phyloP scores from a whole-genome alignment of 2,888 invertebrate genomes.

The Arge pagana region DNA sequence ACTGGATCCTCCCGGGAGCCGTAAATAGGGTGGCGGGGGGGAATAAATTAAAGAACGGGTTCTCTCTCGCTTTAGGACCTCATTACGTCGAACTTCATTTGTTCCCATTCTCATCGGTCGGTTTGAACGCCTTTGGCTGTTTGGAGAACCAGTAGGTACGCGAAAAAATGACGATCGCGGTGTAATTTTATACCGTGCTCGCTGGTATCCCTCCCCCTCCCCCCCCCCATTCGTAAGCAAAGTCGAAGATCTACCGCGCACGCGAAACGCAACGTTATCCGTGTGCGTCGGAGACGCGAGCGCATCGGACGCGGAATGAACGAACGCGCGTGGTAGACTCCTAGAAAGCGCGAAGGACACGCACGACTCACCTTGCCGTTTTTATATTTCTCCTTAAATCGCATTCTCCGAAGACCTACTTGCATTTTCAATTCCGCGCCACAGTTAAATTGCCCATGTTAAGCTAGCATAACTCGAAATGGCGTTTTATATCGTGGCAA shows the following conservation, averaged over 20 bases:
- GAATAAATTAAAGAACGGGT: slow-evolving; percentile 56
- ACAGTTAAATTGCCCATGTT: slow-evolving; percentile 21
- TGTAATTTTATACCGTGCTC: slow-evolving; percentile 21
- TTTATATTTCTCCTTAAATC: slow-evolving; percentile 21
- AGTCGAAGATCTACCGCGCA: too few relatives aligned
- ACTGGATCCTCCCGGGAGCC: slow-evolving; percentile 30
- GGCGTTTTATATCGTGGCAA: slow-evolving; percentile 49
- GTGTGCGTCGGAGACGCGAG: too few relatives aligned
- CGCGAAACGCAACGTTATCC: too few relatives aligned
- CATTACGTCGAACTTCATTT: slow-evolving; percentile 52
- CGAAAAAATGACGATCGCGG: slow-evolving; percentile 14
- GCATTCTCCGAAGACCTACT: slow-evolving; percentile 22
- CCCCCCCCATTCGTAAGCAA: too few relatives aligned
- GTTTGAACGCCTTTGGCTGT: slow-evolving; percentile 24
- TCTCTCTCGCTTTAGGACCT: slow-evolving; percentile 47
- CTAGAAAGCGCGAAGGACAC: slow-evolving; percentile 21
- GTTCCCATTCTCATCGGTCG: slow-evolving; percentile 51
- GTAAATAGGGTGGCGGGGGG: slow-evolving; percentile 31
- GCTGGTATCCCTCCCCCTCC: slow-evolving; percentile 17
- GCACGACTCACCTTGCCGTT: slow-evolving; percentile 18
- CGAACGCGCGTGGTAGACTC: too few relatives aligned
- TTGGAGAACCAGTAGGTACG: slow-evolving; percentile 22
- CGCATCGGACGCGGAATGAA: too few relatives aligned
- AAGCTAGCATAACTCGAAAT: not conserved
- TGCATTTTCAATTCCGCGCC: slow-evolving; percentile 20